Conservation (phyloP, 1,140 invertebrate genomes). For the Pseudomyrmex concolor region DNA sequence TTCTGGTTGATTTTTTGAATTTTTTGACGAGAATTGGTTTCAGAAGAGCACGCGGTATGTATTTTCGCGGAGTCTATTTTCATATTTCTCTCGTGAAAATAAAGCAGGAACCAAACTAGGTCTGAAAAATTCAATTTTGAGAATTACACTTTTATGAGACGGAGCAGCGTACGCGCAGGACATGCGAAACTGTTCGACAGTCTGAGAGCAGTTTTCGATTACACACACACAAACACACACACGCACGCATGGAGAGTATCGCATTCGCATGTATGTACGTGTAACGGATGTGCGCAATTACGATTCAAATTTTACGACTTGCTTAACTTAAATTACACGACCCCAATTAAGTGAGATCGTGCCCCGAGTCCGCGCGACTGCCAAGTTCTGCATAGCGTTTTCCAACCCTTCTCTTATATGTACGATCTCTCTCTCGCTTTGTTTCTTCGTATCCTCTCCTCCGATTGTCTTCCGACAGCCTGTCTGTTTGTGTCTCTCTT, state of each 20-base stretch:
- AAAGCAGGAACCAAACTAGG: not conserved
- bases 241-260: conserved; percentile 2
- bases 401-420: conserved; percentile 16
- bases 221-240: not conserved
- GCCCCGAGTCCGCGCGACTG: conserved; percentile 58
- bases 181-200: conserved; percentile 64
- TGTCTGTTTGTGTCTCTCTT: conserved; percentile 37
- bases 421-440: not conserved
- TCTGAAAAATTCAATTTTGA: conserved; percentile 32
- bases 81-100: not conserved
- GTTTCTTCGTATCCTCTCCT: not conserved
- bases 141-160: not conserved
- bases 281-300: conserved; percentile 74
- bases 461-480: not conserved
- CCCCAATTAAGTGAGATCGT: conserved; percentile 72
- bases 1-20: too few species aligned
- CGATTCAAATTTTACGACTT: conserved; percentile 75
- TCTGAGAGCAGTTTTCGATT: conserved; percentile 69
- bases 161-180: not conserved
- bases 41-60: not conserved
- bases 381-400: conserved; percentile 68
- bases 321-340: conserved; percentile 76
- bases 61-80: not conserved
- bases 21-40: not conserved
- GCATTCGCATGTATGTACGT: conserved; percentile 54